A percentile compares a stretch with the other conserved stretches of the same genome.
These are phyloP conservation scores for Acanthosepion esculentum DNA, from an alignment of 2,888 invertebrate genomes.

Conservation along the genomic window DNA sequence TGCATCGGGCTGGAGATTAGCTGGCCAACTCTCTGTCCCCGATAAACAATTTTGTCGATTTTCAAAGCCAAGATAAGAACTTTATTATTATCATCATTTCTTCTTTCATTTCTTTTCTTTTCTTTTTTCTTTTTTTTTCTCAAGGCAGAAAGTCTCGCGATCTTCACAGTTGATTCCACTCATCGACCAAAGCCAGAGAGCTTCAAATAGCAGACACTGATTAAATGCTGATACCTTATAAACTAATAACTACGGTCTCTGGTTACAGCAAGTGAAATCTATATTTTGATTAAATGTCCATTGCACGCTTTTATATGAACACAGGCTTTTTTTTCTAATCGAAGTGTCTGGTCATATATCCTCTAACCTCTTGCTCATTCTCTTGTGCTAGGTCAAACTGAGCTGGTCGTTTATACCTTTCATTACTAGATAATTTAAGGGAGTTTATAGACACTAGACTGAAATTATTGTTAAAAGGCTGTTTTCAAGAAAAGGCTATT, in stretches of 20 bases:
- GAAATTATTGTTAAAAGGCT: neutral
- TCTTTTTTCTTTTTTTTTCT: neutral
- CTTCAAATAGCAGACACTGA: neutral
- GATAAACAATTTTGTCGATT: neutral
- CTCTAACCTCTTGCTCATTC: neutral
- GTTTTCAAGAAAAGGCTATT: neutral
- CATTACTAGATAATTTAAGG: neutral
- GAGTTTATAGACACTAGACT: neutral
- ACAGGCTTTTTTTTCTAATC: neutral
- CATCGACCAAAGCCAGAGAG: neutral
- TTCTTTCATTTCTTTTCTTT: neutral
- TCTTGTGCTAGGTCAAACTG: neutral
- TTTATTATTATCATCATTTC: neutral
- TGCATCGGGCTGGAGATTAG: neutral
- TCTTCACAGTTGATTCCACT: slow-evolving; percentile 33
- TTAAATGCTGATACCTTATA: slow-evolving; percentile 12
- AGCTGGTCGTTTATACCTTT: neutral
- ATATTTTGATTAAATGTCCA: slow-evolving; percentile 33
- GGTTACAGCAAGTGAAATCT: neutral
- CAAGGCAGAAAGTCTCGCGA: neutral
- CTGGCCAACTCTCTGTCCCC: neutral
- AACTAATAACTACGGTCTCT: neutral
- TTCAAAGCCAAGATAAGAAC: slow-evolving; percentile 33
- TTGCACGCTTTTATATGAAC: neutral
- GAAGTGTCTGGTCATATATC: neutral